Evolutionary conservation across 2,113 vertebrate genomes (phyloP).

Genomic region (Catharus minimus): DNA sequence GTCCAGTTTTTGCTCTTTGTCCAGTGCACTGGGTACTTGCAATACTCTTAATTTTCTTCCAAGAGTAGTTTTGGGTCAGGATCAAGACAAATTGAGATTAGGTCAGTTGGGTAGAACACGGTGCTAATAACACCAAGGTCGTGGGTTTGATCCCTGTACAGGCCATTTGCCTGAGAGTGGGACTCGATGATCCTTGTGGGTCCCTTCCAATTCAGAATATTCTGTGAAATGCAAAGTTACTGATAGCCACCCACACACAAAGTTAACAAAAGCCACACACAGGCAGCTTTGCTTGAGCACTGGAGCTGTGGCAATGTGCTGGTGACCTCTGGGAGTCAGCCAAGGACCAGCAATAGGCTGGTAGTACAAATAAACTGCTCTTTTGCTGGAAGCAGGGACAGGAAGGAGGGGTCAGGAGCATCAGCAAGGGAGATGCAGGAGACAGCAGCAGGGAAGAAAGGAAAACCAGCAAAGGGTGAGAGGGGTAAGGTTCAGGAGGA

Average conservation of each 20-base stretch:
- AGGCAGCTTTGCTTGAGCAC: background rate
- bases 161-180: background rate
- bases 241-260: fast-evolving
- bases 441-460: background rate
- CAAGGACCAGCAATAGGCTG: background rate
- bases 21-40: background rate
- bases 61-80: background rate
- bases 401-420: background rate
- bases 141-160: background rate
- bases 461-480: background rate
- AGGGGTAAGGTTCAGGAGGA: background rate
- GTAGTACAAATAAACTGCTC: background rate
- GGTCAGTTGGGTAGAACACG: background rate
- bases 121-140: background rate
- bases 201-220: background rate
- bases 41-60: background rate
- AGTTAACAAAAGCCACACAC: background rate
- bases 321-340: background rate
- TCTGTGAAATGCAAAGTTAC: background rate
- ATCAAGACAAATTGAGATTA: background rate
- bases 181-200: background rate
- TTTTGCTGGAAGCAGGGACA: background rate
- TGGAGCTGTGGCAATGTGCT: fast-evolving
- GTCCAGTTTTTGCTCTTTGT: background rate
- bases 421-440: background rate